A percentile compares a stretch with the other conserved stretches of the same genome.
Evolutionary conservation across 2,888 invertebrate genomes (phyloP).

Genomic region (Oligia latruncula): DNA sequence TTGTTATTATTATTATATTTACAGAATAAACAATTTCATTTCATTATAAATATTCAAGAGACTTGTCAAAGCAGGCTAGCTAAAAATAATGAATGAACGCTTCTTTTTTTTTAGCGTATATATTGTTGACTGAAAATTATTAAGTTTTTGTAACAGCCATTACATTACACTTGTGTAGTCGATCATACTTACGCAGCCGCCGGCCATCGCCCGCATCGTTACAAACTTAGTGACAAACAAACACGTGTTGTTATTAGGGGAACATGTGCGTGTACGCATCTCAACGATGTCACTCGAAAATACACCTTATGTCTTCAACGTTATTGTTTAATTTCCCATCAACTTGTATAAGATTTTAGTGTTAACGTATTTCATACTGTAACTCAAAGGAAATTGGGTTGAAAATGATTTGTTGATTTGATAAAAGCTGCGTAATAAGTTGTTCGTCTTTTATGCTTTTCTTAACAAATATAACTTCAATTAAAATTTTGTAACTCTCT

Average conservation of each 20-base stretch:
- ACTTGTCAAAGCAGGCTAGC: background rate
- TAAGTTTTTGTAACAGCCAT: background rate
- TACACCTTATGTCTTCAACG: accelerated
- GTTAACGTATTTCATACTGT: conserved; percentile 26
- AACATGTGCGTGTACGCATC: conserved; percentile 65
- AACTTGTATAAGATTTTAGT: accelerated
- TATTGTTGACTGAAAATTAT: background rate
- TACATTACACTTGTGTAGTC: conserved; percentile 39
- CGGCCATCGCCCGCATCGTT: conserved; percentile 66
- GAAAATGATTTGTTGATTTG: conserved; percentile 4
- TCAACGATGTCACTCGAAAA: conserved; percentile 19
- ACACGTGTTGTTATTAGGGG: conserved; percentile 62
- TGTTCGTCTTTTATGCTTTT: conserved; percentile 47
- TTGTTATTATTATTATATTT: no score
- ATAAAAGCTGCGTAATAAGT: conserved; percentile 31
- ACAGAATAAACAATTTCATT: no score
- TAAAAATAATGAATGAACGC: background rate
- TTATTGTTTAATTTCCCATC: conserved; percentile 1
- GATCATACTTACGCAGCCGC: conserved; percentile 50
- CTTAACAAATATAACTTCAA: conserved; percentile 40
- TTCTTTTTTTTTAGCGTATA: background rate
- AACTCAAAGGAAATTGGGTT: background rate
- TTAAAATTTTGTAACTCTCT: background rate
- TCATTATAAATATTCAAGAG: no score
- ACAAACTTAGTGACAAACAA: conserved; percentile 70